Percentiles rank a stretch among this genome's conserved stretches.
phyloP scores from a whole-genome alignment of 1,140 invertebrate genomes.

The Streblospio benedicti region DNA sequence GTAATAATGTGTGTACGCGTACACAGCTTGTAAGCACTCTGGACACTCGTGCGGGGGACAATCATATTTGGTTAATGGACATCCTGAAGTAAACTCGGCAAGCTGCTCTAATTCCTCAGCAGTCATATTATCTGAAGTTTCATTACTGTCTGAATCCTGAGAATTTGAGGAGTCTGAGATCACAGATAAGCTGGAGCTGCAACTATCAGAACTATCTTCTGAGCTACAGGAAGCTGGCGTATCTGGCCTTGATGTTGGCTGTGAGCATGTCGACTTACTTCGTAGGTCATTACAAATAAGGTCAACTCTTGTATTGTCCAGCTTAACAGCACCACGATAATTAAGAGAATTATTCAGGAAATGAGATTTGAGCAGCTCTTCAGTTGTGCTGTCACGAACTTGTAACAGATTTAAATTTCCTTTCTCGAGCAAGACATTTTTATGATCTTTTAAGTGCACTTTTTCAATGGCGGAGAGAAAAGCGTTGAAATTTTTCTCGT shows the following conservation, averaged over 20 bases:
- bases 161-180: constrained; percentile 13
- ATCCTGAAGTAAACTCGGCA: constrained; percentile 36
- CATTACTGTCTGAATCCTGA: constrained; percentile 13
- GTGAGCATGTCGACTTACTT: too few species aligned
- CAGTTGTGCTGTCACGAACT: too few species aligned
- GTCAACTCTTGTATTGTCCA: constrained; percentile 30
- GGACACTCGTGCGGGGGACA: constrained; percentile 34
- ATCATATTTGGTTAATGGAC: constrained; percentile 35
- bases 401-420: too few species aligned
- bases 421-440: too few species aligned
- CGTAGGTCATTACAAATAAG: constrained; percentile 43
- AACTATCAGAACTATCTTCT: constrained; percentile 17
- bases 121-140: constrained; percentile 19
- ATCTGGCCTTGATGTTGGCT: too few species aligned
- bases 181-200: background rate
- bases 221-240: constrained; percentile 24
- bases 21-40: constrained; percentile 26
- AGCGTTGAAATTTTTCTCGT: constrained; percentile 39
- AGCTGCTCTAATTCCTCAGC: constrained; percentile 34
- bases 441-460: constrained; percentile 31
- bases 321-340: too few species aligned
- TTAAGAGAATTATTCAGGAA: too few species aligned
- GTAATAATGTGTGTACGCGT: constrained; percentile 2
- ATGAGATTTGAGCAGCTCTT: too few species aligned
- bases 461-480: constrained; percentile 41